These are phyloP conservation scores for Digitonthophagus gazella DNA, from an alignment of 2,888 invertebrate genomes.

Conservation along the genomic window DNA sequence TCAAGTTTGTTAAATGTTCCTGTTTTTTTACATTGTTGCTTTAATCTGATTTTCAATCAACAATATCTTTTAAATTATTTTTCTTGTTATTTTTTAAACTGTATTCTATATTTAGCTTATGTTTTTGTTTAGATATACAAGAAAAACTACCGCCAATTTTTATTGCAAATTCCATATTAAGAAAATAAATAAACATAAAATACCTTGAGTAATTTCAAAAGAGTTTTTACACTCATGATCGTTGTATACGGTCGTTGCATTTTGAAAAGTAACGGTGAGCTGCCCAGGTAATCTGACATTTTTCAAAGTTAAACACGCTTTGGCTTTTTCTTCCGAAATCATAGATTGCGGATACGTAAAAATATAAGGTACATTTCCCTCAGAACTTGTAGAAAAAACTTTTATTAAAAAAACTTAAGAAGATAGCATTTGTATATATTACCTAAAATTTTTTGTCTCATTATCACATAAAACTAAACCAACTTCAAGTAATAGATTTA, in stretches of 20 bases:
- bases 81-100: too few relatives aligned
- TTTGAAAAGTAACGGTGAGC: slow-evolving; percentile 9
- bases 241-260: neutral
- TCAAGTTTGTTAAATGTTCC: too few relatives aligned
- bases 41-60: too few relatives aligned
- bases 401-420: neutral
- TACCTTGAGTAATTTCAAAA: slow-evolving; percentile 7
- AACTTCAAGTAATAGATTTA: neutral
- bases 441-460: neutral
- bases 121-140: neutral
- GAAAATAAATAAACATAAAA: neutral
- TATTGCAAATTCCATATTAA: too few relatives aligned
- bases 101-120: too few relatives aligned
- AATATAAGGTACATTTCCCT: neutral
- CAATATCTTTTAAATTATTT: too few relatives aligned
- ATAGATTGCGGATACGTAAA: slow-evolving; percentile 12
- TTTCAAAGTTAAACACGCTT: slow-evolving; percentile 18
- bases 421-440: neutral
- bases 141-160: neutral
- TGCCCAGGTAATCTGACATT: slow-evolving; percentile 10
- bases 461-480: neutral
- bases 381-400: neutral
- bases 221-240: slow-evolving; percentile 1
- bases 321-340: neutral
- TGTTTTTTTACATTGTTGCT: too few relatives aligned